These are phyloP conservation scores for Tapirus indicus DNA, from an alignment of 2,797 vertebrate genomes.

Conservation along the genomic window DNA sequence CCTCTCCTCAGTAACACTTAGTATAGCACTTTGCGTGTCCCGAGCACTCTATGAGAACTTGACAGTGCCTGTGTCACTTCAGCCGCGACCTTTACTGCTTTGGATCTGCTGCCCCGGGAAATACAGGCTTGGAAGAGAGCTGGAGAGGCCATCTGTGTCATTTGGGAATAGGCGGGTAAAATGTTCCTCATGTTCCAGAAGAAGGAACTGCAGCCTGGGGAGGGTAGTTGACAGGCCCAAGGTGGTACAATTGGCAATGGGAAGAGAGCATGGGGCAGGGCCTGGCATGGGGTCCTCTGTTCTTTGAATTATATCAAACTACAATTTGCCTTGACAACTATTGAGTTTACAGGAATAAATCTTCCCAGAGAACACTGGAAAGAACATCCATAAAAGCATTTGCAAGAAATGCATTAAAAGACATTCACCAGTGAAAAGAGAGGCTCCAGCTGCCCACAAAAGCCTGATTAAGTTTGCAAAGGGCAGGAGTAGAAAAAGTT, in stretches of 20 bases:
- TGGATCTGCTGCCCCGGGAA: not conserved
- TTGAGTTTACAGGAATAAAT: conserved; percentile 30
- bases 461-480: not conserved
- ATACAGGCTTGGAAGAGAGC: not conserved
- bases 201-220: not conserved
- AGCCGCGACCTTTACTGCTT: not conserved
- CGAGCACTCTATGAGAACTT: not conserved
- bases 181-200: not conserved
- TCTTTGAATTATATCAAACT: not conserved
- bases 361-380: conserved; percentile 54
- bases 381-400: conserved; percentile 3
- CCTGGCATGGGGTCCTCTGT: not conserved
- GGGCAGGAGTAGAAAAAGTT: not conserved
- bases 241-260: not conserved
- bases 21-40: not conserved
- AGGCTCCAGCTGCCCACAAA: not conserved
- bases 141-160: not conserved
- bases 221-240: not conserved
- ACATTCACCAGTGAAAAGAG: conserved; percentile 20
- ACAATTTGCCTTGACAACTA: not conserved
- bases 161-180: not conserved
- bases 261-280: not conserved
- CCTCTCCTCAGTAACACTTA: not conserved
- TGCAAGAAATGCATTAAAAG: conserved; percentile 24
- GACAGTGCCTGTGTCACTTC: not conserved